Percentiles rank a stretch among this genome's conserved stretches.
phyloP scores from a whole-genome alignment of 1,140 invertebrate species.

The Trichoplusia ni region DNA sequence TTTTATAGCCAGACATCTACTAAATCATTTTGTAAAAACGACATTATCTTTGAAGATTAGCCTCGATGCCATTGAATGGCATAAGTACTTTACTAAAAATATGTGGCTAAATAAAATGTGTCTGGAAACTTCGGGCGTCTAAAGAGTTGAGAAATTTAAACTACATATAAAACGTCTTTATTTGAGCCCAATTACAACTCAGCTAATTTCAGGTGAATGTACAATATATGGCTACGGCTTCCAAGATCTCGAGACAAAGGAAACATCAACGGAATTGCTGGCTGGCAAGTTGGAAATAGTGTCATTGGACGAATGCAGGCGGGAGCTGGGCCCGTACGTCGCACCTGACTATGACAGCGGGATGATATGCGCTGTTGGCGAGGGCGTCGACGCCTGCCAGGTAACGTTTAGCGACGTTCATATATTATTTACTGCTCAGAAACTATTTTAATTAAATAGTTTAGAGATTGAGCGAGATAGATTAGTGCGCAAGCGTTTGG shows the following conservation, averaged over 20 bases:
- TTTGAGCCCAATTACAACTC: neutral
- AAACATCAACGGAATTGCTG: constrained; percentile 51
- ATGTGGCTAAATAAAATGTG: no score
- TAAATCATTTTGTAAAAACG: no score
- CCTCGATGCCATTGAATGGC: no score
- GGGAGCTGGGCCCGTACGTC: constrained; percentile 55
- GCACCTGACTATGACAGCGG: constrained; percentile 61
- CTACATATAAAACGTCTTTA: neutral
- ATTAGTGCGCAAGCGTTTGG: no score
- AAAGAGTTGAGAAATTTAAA: constrained; percentile 13
- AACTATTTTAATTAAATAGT: no score
- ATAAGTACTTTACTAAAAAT: no score
- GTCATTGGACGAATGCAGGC: constrained; percentile 63
- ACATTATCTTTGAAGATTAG: no score
- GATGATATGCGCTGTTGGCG: constrained; percentile 73
- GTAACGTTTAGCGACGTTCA: constrained; percentile 37
- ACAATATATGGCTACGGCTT: constrained; percentile 70
- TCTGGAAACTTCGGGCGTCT: no score
- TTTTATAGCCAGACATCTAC: no score
- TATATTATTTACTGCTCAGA: no score
- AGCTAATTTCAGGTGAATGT: constrained; percentile 71
- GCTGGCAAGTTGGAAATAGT: constrained; percentile 59
- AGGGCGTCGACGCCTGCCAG: constrained; percentile 70
- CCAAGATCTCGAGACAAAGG: constrained; percentile 45
- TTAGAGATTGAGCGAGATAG: no score